Base-by-base conservation (phyloP, 53 echinoderm and acorn worm genomes). In the Zoroaster sp. region DNA sequence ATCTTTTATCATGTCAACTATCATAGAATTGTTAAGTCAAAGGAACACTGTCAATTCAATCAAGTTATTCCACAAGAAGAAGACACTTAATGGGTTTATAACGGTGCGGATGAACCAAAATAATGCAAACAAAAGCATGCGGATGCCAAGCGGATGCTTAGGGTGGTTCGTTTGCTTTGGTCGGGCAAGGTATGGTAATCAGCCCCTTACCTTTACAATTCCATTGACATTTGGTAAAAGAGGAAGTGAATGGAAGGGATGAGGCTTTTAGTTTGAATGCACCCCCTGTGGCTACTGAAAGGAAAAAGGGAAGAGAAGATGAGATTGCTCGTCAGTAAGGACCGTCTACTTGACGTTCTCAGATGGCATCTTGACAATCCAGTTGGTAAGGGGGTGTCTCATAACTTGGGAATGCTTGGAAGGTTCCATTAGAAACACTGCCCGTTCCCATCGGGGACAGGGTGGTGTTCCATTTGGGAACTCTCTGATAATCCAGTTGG, bases 271-370 rank as follows among this genome's bases (percentile, higher is more conserved):
- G 18, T 85, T 85, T 85, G 70, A 85, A 85, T 11, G 71, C 85
- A 35, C 69, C 69, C 70, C 85, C 85, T 20, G 85, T 85, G 85
- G 85, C 85, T 46, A 85, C 89, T 89, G 89, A 78, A 88, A 69
- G 88, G 44, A 77, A 78, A 78, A 38, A 13, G 32, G 55, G 51
- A 39, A 51, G 53, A 30, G 20, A 76, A 1, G 2, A 9, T 25
- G 13, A 11, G 4, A 17, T 5, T 53, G 5, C 72, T 73, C 33
- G 21, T 73, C 47, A 9, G 11, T 73, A 12, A 30, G 8, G 68
- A n/a, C 21, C n/a, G 33, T n/a, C 4, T n/a, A 13, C 34, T 73
- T 4, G 36, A 35, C 40, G n/a, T 73, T 11, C 35, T 5, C 35
- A 73, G 15, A 21, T 15, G 15, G 14, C 8, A 20, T 68, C 69